Conservation (phyloP, 2,888 invertebrate genomes). For the Ectropis crepuscularia region DNA sequence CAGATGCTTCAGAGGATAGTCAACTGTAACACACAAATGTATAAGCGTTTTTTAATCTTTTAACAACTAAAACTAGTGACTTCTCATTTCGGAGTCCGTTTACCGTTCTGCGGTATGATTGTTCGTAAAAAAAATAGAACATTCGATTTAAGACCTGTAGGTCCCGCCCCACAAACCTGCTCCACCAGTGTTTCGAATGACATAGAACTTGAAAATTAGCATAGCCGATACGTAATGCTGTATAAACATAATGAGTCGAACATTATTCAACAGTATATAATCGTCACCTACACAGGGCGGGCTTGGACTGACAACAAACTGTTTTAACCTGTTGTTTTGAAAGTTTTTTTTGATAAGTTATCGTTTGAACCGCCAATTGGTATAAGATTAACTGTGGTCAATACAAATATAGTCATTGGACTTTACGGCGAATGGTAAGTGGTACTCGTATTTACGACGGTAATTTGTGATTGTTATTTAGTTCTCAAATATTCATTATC, state of each 20-base stretch:
- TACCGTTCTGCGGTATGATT: too few species aligned
- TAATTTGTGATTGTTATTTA: slow-evolving; percentile 8
- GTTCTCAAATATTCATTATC: slow-evolving; percentile 25
- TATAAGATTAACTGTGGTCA: background rate
- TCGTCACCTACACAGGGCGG: slow-evolving; percentile 46
- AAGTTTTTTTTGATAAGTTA: slow-evolving; percentile 11
- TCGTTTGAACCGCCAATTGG: slow-evolving; percentile 1
- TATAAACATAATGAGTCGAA: slow-evolving; percentile 62
- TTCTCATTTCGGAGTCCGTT: too few species aligned
- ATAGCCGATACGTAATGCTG: slow-evolving; percentile 54
- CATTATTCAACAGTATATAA: slow-evolving; percentile 58
- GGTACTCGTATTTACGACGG: slow-evolving; percentile 6
- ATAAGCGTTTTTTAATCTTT: too few species aligned
- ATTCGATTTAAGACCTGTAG: slow-evolving; percentile 15
- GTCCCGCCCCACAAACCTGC: slow-evolving; percentile 53
- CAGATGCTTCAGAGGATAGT: too few species aligned
- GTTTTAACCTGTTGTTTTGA: slow-evolving; percentile 12
- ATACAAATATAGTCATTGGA: slow-evolving; percentile 9
- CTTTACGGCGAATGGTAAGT: slow-evolving; percentile 21
- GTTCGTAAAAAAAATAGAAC: background rate
- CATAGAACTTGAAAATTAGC: slow-evolving; percentile 80
- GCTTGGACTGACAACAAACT: slow-evolving; percentile 16
- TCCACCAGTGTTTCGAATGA: slow-evolving; percentile 60
- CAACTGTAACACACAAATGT: too few species aligned
- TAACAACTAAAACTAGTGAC: too few species aligned